Evolutionary conservation across 2,113 vertebrate species (phyloP), one percentile per base, ranked within the genome.

Genomic region (Bambusicola thoracicus): DNA sequence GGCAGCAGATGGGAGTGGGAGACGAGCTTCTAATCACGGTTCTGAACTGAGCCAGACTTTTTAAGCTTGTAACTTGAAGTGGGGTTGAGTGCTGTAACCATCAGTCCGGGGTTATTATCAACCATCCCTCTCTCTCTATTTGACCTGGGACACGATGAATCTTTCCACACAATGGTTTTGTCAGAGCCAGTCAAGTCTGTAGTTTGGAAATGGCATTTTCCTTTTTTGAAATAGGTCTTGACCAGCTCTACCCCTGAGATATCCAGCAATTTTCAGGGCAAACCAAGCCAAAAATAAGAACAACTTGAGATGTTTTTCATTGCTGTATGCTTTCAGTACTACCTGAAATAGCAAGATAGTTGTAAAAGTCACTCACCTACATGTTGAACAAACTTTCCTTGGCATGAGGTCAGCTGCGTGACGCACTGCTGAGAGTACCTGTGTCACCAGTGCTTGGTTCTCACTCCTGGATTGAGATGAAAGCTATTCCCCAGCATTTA

Each of bases 1-100:
- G 56, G 69, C 67, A 93, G 74, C 92, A 96, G 94, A 95, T 96
- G 92, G 95, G 90, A 95, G 93, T 95, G 94, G 89, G 95, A 89
- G 93, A 79, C 65, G 72, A 88, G 43, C 86, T 92, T 81, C 69
- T 53, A 76, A 36, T 79, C 3, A 1, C 78, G 62, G 24, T 93
- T 95, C 62, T 90, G 84, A 96, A 86, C 30, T 32, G n/a, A 95
- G 58, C 18, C 83, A 90, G 77, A 34, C n/a, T 74, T 91, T 70
- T 25, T 40, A 55, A 87, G 41, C 53, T 67, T 73, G 63, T 65
- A 51, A 48, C 25, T 68, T 66, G 56, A 56, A 70, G 41, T 48
- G 36, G 43, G 40, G 58, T 48, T 44, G 70, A 79, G 56, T 0
- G 3, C 16, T 8, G 11, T 66, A 74, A 53, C 51, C 11, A 76